Conservation (phyloP, 1,140 invertebrate genomes). For the Macrosteles quadrilineatus region DNA sequence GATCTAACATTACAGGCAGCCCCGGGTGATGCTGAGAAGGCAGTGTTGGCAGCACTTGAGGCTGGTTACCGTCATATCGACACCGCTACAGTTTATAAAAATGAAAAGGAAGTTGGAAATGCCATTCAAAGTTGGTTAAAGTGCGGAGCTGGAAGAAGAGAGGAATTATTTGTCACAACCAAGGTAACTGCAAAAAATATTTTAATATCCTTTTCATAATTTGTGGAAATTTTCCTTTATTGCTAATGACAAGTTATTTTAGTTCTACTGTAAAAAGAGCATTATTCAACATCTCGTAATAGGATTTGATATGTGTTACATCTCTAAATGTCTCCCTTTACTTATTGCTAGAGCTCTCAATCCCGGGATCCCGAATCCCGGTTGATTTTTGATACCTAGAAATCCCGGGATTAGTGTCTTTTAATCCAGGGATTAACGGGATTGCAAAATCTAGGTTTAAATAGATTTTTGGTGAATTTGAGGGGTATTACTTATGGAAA, state of each 20-base stretch:
- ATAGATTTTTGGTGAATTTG: too few relatives aligned
- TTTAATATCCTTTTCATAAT: neutral
- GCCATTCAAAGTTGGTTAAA: conserved; percentile 71
- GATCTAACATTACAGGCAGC: conserved; percentile 17
- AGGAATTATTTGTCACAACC: conserved; percentile 80
- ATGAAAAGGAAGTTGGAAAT: conserved; percentile 76
- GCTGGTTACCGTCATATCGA: conserved; percentile 77
- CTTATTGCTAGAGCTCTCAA: too few relatives aligned
- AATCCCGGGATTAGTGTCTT: too few relatives aligned
- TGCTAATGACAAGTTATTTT: neutral
- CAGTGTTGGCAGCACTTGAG: conserved; percentile 53
- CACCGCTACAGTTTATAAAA: conserved; percentile 78
- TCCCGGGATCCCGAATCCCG: too few relatives aligned
- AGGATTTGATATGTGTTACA: too few relatives aligned
- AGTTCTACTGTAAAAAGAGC: neutral
- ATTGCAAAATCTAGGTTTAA: too few relatives aligned
- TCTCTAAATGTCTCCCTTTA: too few relatives aligned
- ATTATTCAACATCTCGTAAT: too few relatives aligned
- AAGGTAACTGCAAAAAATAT: conserved; percentile 53
- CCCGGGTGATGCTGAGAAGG: conserved; percentile 22
- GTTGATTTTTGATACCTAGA: too few relatives aligned
- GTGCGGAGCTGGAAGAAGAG: conserved; percentile 66
- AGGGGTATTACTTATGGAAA: too few relatives aligned
- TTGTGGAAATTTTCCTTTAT: neutral
- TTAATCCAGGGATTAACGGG: too few relatives aligned